Evolutionary conservation across 2,113 vertebrate genomes (phyloP).

Genomic region (Oreotrochilus melanogaster): DNA sequence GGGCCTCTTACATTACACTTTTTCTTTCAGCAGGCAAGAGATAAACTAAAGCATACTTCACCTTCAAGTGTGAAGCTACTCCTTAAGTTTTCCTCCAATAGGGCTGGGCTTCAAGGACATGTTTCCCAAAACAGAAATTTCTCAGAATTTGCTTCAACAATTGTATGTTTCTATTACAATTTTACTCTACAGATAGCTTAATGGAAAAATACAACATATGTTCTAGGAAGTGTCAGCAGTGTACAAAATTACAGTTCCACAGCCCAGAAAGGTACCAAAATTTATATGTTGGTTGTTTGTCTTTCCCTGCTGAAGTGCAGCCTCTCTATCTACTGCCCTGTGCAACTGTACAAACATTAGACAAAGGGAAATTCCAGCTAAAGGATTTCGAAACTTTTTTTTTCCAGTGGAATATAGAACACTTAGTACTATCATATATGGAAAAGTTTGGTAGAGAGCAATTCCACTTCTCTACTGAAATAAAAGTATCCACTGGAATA

Average conservation of each 20-base stretch:
- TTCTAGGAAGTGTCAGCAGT: not conserved
- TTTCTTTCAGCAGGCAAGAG: not conserved
- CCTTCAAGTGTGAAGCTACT: not conserved
- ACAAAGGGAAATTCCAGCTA: constrained; percentile 2
- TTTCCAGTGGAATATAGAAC: constrained; percentile 38
- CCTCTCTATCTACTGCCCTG: not conserved
- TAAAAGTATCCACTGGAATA: not conserved
- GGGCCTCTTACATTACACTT: not conserved
- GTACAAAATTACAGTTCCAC: not conserved
- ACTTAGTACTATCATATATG: not conserved
- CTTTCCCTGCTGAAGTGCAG: not conserved
- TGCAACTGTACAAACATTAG: constrained; percentile 21
- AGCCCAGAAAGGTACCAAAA: not conserved
- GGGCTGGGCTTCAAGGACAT: not conserved
- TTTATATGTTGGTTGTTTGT: not conserved
- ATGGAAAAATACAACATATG: not conserved
- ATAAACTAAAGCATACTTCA: not conserved
- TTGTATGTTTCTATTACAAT: not conserved
- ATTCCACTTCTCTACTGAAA: constrained; percentile 2
- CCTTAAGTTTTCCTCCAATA: not conserved
- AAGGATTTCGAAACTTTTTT: constrained; percentile 10
- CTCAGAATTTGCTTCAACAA: not conserved
- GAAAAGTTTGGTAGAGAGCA: constrained; percentile 12
- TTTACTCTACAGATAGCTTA: not conserved
- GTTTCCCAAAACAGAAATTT: not conserved